Conservation (phyloP, 2,797 vertebrate species). For the Perdix hodgsoniae region DNA sequence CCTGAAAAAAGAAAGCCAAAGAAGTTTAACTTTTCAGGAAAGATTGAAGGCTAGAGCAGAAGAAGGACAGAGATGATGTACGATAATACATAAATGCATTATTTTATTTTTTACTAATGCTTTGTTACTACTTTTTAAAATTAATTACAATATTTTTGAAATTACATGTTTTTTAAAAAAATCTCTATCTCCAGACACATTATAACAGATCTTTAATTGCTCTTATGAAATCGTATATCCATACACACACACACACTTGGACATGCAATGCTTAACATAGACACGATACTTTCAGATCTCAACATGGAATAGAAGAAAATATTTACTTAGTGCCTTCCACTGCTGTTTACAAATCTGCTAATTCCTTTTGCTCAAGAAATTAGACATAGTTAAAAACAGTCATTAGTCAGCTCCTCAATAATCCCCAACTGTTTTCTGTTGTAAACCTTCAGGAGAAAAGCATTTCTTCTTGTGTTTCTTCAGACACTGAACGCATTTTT, state of each 20-base stretch:
- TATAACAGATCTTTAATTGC: background rate
- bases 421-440: background rate
- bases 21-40: background rate
- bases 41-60: background rate
- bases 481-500: background rate
- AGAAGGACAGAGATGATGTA: background rate
- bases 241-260: background rate
- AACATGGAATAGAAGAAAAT: background rate
- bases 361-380: background rate
- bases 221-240: background rate
- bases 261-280: background rate
- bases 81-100: background rate
- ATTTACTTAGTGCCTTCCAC: background rate
- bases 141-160: background rate
- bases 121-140: background rate
- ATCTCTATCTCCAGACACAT: background rate
- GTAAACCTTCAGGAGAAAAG: background rate
- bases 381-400: background rate
- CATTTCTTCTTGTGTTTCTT: conserved; percentile 3
- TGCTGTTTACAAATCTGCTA: background rate
- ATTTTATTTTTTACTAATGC: background rate
- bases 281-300: background rate
- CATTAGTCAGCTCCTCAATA: background rate
- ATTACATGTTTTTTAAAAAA: background rate
- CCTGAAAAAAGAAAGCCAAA: background rate